Evolutionary conservation across 2,888 invertebrate species (phyloP), one percentile per base, ranked within the genome.

Genomic region (Autographa pulchrina): DNA sequence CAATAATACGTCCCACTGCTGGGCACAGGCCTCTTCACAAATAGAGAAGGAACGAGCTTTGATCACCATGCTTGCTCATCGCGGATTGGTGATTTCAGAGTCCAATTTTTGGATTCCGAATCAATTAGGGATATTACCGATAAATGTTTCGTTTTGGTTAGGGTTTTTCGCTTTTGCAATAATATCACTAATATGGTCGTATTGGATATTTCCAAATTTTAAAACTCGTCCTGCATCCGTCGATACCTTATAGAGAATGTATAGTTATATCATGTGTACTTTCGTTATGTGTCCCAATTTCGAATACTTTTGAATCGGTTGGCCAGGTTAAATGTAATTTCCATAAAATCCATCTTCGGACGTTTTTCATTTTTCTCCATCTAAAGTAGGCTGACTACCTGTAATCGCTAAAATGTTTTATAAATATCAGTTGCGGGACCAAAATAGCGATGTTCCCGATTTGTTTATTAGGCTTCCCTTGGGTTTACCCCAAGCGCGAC

Each of bases 401-500:
- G 65, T 60, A 54, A 35, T 71, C 58, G 65, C 63, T 48, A 56
- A 68, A 68, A 80, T 80, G 13, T 68, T 80, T 72, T 62, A 76
- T 14, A 48, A n/a, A n/a, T 35, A 52, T 68, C 61, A 62, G 25
- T 14, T 59, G 18, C 32, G 61, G 59, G 63, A 59, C 66, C 64
- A 66, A 72, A 79, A 75, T 64, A 80, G 72, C 76, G 59, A 61
- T 7, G 25, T 58, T 64, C 75, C 35, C 43, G 61, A 65, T 65
- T 62, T 61, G 8, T 75, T 38, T 59, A 62, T 56, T 31, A 54
- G 20, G 65, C 31, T 16, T 13, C 67, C 25, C 62, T 56, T 60
- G 52, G 35, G 62, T 13, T 11, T 62, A 18, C 54, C 54, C 54
- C 35, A 32, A 6, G n/a, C 48, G 48, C 14, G 3, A 65, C 65